Conservation (phyloP, 2,888 invertebrate species). For the Adelphocoris suturalis region DNA sequence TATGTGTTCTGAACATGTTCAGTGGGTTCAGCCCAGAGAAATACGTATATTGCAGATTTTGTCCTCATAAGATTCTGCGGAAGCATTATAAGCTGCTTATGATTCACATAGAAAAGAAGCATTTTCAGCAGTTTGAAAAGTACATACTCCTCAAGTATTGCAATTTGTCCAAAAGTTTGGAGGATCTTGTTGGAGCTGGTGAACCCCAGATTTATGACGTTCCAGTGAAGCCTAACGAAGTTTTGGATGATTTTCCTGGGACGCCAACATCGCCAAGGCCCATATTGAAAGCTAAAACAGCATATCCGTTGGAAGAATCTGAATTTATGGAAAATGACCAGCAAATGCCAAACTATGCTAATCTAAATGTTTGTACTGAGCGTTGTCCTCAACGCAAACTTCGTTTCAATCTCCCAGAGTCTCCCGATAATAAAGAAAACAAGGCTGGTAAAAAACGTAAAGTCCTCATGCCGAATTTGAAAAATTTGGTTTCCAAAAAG, state of each 20-base stretch:
- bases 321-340: constrained; percentile 36
- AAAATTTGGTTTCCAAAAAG: constrained; percentile 63
- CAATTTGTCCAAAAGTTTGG: constrained; percentile 71
- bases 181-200: constrained; percentile 71
- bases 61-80: constrained; percentile 75
- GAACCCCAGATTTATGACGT: constrained; percentile 7
- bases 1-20: constrained; percentile 75
- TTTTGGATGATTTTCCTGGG: neutral
- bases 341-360: constrained; percentile 40
- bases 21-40: constrained; percentile 74
- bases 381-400: constrained; percentile 45
- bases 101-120: constrained; percentile 76
- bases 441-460: constrained; percentile 48
- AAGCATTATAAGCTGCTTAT: constrained; percentile 75
- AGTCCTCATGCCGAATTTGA: constrained; percentile 59
- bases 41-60: constrained; percentile 76
- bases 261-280: constrained; percentile 57
- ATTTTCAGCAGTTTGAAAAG: constrained; percentile 75
- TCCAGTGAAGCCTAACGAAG: neutral
- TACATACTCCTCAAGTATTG: constrained; percentile 74
- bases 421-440: constrained; percentile 53
- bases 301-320: constrained; percentile 70
- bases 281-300: constrained; percentile 71
- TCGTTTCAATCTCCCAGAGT: constrained; percentile 63
- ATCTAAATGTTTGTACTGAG: constrained; percentile 15